Evolutionary conservation across 2,113 vertebrate genomes (phyloP), one percentile per base, ranked within the genome.

Genomic region (Ammodytes dubius): DNA sequence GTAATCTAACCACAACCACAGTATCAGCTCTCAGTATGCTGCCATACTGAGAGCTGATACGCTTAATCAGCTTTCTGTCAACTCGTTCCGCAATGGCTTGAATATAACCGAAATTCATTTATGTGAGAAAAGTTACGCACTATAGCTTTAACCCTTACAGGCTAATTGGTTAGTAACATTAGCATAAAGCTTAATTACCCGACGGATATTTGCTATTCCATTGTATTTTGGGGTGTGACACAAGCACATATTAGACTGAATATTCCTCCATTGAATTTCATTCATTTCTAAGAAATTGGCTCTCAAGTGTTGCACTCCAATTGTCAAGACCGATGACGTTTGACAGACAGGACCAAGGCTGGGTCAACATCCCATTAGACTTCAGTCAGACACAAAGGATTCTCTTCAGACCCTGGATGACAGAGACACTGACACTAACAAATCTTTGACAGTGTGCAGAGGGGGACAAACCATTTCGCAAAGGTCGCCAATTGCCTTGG

Each of bases 341-440:
- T 87, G 85, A 91, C 83, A 82, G 83, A 71, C 73, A 87, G 73
- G 61, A 66, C 67, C 57, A 63, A 37, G 90, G 63, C 52, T 17
- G n/a, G 87, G 89, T 87, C 89, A 87, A 64, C 76, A 66, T 88
- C 89, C 77, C 72, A 83, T 88, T 81, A 87, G 84, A 88, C 79
- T 70, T 83, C 60, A 57, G 77, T 7, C 63, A 65, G 77, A 87
- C 81, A 79, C 77, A 71, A 50, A 71, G 56, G 37, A 56, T 59
- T 35, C 54, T 83, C 74, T 49, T 66, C n/a, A 70, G 74, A 63
- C 64, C 19, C 37, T n/a, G 6, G 59, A 76, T 79, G 60, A 77
- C 58, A 74, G 53, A 83, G 75, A 72, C 46, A 56, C 61, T 42
- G 75, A 72, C 46, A 56, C 61, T 42, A 84, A 86, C 82, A 75